Conservation (phyloP, 1,140 invertebrate species). For the Pseudomyrmex gracilis region DNA sequence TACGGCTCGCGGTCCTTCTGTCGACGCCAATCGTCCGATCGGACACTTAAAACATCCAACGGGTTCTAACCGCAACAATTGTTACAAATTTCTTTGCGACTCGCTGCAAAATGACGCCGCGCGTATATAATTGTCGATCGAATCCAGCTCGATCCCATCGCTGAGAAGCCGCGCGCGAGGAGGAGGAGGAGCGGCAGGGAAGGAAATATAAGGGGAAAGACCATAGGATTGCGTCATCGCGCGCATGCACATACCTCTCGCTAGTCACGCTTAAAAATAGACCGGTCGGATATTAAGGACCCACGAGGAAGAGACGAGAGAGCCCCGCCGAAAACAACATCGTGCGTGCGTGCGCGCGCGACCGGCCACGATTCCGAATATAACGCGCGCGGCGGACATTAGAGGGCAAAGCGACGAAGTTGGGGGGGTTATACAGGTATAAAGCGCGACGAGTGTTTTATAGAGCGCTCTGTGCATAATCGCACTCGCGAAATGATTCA, state of each 20-base stretch:
- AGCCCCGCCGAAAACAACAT: slow-evolving; percentile 3
- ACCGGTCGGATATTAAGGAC: slow-evolving; percentile 80
- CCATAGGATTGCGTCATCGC: slow-evolving; percentile 81
- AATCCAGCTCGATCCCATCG: slow-evolving; percentile 5
- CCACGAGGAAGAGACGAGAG: slow-evolving; percentile 34
- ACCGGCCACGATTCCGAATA: slow-evolving; percentile 32
- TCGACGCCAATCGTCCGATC: too few relatives aligned
- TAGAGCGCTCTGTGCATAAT: slow-evolving; percentile 39
- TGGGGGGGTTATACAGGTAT: too few relatives aligned
- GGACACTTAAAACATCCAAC: too few relatives aligned
- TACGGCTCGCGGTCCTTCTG: too few relatives aligned
- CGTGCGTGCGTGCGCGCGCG: neutral
- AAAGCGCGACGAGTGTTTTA: neutral
- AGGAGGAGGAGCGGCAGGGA: slow-evolving; percentile 53
- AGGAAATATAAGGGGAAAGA: slow-evolving; percentile 78
- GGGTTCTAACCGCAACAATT: too few relatives aligned
- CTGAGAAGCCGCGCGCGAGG: neutral
- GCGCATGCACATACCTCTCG: slow-evolving; percentile 77
- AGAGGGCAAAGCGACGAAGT: slow-evolving; percentile 3
- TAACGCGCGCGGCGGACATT: slow-evolving; percentile 39
- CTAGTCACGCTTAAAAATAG: slow-evolving; percentile 84
- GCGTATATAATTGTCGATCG: neutral
- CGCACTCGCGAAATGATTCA: neutral
- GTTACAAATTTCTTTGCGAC: neutral
- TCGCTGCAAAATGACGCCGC: too few relatives aligned